Conservation (phyloP, 2,113 vertebrate species). For the Coreoperca whiteheadi region DNA sequence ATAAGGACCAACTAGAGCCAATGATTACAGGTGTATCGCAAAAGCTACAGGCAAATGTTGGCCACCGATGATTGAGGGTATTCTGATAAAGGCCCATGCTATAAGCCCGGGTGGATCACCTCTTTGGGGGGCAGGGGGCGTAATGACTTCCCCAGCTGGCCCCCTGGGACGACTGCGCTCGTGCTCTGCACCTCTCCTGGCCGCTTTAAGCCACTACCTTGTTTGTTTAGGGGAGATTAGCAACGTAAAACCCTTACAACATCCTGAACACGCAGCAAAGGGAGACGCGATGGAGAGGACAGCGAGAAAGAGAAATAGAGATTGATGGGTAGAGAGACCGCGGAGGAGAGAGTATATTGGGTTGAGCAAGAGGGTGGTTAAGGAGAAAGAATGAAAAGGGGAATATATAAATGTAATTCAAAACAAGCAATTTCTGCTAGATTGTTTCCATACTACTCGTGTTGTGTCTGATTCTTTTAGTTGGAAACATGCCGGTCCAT, state of each 20-base stretch:
- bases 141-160: slow-evolving; percentile 88
- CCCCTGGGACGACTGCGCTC: slow-evolving; percentile 80
- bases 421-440: background rate
- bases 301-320: slow-evolving; percentile 62
- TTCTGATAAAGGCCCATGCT: slow-evolving; percentile 67
- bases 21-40: background rate
- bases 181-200: slow-evolving; percentile 82
- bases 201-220: slow-evolving; percentile 77
- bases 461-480: background rate
- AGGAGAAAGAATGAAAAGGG: background rate
- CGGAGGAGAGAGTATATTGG: slow-evolving; percentile 7
- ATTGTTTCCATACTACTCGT: background rate
- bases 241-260: slow-evolving; percentile 86
- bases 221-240: slow-evolving; percentile 89
- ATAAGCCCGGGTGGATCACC: slow-evolving; percentile 75
- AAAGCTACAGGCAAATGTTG: background rate
- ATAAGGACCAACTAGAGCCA: background rate
- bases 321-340: slow-evolving; percentile 56
- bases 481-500: slow-evolving; percentile 3
- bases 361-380: slow-evolving; percentile 4
- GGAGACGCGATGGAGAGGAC: slow-evolving; percentile 58
- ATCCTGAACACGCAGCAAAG: slow-evolving; percentile 80
- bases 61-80: slow-evolving; percentile 21
- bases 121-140: slow-evolving; percentile 51
- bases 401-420: slow-evolving; percentile 1